phyloP scores from a whole-genome alignment of 2,888 invertebrate genomes.

The Cacoxenus indagator region DNA sequence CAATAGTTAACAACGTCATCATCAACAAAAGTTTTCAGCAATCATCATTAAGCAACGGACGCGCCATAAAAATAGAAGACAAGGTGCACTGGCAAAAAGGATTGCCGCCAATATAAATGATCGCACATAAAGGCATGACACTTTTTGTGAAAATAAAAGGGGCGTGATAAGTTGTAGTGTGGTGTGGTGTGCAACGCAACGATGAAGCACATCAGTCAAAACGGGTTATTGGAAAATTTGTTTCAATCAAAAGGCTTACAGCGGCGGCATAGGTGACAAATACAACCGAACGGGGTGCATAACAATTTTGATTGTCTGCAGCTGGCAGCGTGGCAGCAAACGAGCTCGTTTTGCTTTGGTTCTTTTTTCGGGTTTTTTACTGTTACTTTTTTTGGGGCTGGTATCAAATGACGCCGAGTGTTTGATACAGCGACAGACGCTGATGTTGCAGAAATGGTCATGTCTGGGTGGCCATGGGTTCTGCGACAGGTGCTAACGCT shows the following conservation, averaged over 20 bases:
- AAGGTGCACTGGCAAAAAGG: not conserved
- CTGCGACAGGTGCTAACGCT: not conserved
- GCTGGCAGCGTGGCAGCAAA: not conserved
- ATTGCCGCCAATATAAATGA: constrained; percentile 46
- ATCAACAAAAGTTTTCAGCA: constrained; percentile 36
- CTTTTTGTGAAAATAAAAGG: constrained; percentile 46
- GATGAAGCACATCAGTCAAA: constrained; percentile 37
- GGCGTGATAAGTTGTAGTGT: constrained; percentile 28
- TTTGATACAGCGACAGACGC: constrained; percentile 47
- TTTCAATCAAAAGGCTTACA: constrained; percentile 55
- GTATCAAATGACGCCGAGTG: constrained; percentile 64
- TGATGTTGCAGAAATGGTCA: not conserved
- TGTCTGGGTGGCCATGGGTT: not conserved
- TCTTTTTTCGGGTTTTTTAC: not conserved
- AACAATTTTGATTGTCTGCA: constrained; percentile 11
- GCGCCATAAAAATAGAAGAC: constrained; percentile 35
- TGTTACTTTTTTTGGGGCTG: constrained; percentile 17
- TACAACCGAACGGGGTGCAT: not conserved
- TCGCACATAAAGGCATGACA: constrained; percentile 62
- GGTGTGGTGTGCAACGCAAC: constrained; percentile 44
- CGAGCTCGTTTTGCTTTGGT: too few relatives aligned
- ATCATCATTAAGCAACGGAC: constrained; percentile 20
- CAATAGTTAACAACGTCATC: not conserved
- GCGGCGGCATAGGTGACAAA: not conserved
- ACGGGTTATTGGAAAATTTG: constrained; percentile 59